Evolutionary conservation across 2,113 vertebrate genomes (phyloP), one percentile per base, ranked within the genome.

Genomic region (Numenius arquata): DNA sequence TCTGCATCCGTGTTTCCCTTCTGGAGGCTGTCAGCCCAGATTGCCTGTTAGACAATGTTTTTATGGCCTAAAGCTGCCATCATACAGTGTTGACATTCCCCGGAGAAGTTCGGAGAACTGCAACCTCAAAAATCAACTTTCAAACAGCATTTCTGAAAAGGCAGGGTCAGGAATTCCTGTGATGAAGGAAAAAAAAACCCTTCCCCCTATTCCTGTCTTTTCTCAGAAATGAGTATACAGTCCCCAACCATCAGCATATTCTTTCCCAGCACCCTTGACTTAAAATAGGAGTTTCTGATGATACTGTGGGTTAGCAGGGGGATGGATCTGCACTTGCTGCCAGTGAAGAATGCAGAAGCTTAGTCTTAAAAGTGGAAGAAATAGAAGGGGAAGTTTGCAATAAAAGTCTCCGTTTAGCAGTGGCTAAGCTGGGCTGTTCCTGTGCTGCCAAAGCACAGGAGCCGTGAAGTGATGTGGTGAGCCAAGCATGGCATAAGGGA

Each of bases 401-500:
- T 27, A 25, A 4, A 55, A 29, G 9, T 26, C 21, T 25, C 41
- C 0, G 0, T 66, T 73, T 41, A 62, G 18, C 27, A 30, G 19
- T 0, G 0, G 16, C 45, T 66, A 25, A 72, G 13, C 41, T 17
- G 53, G n/a, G 30, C 40, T 1, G 0, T 61, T 90, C 25, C 26
- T 70, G 56, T 41, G 56, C 29, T 1, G 1, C 55, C 32, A 40
- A 70, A 75, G 29, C 21, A 10, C 0, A 4, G 43, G 17, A 65
- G 34, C 14, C 1, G 0, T 41, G 56, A 59, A 55, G 77, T 8
- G 0, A 12, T 50, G 27, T 26, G 48, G 32, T n/a, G 32, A 75
- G 41, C 15, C 53, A 32, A 21, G 18, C 2, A 1, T 0, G 1
- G 25, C 2, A 0, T 11, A 53, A 67, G 15, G 15, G 4, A 32